Base-by-base conservation (phyloP, 1,140 invertebrate genomes). In the Leptinotarsa undecemlineata region DNA sequence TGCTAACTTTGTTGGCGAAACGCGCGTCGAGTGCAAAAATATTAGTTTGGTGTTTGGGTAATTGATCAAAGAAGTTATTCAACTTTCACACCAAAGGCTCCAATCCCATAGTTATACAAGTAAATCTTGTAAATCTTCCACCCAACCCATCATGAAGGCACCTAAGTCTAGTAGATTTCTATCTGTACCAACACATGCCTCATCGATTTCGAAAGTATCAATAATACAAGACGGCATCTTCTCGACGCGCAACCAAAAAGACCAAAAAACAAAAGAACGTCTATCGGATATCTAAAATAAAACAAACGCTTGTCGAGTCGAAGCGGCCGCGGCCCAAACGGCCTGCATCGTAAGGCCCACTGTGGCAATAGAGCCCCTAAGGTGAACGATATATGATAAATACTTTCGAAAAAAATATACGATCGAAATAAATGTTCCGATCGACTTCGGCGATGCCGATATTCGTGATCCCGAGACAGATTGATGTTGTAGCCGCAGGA, bases 361-460 rank as follows among this genome's bases (percentile, higher is more conserved):
- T 64, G 63, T 66, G 15, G 42, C 17, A 48, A 78, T 78, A 68
- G 68, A 67, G 73, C 79, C 77, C 79, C 79, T 66, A 74, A 76
- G 76, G 77, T 77, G 77, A 80, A 78, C 78, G 78, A 79, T 80
- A 76, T 78, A 79, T 80, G 79, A 80, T 80, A 79, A 77, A 80
- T 75, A 70, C 64, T 72, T 74, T 76, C 76, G 72, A 79, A 80
- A 80, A 80, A 80, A 80, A 80, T 80, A 79, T 79, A 77, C 75
- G 79, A 80, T 79, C 79, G 73, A 78, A 80, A 80, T 80, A 79
- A 80, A 80, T 79, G 79, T 76, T 78, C 79, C 82, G 82, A 83
- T 83, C 80, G 81, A 81, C 78, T 76, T 75, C 77, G 74, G 78
- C 77, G 81, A 83, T 83, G 81, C 76, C 73, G 74, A 76, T 69